Evolutionary conservation across 1,140 invertebrate genomes (phyloP).

Genomic region (Cheumatopsyche charites): DNA sequence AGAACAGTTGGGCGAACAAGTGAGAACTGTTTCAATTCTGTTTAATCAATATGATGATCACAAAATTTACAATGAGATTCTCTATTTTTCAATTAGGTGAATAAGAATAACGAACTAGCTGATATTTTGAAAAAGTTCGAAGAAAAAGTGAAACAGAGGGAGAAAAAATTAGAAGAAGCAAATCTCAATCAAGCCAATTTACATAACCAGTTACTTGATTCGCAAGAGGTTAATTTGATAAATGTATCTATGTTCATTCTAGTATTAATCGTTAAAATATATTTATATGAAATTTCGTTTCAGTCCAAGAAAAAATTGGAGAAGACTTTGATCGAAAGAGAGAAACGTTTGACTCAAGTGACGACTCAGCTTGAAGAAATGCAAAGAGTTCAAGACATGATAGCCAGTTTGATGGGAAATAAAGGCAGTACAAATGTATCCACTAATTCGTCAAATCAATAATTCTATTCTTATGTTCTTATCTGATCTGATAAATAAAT

Average conservation of each 20-base stretch:
- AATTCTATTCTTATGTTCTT: too few species aligned
- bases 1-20: slow-evolving; percentile 54
- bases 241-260: slow-evolving; percentile 16
- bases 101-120: slow-evolving; percentile 57
- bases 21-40: too few species aligned
- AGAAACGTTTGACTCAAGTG: slow-evolving; percentile 58
- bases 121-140: slow-evolving; percentile 59
- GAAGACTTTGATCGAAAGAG: slow-evolving; percentile 58
- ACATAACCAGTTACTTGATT: slow-evolving; percentile 52
- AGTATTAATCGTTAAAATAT: neutral
- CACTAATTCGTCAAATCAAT: slow-evolving; percentile 1
- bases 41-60: too few species aligned
- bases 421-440: slow-evolving; percentile 15
- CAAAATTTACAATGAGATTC: too few species aligned
- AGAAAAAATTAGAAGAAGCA: slow-evolving; percentile 56
- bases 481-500: too few species aligned
- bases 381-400: slow-evolving; percentile 60
- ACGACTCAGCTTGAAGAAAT: slow-evolving; percentile 61
- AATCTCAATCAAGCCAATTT: slow-evolving; percentile 49
- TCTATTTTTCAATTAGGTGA: too few species aligned
- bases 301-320: slow-evolving; percentile 59
- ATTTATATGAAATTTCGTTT: too few species aligned
- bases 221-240: slow-evolving; percentile 51
- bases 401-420: slow-evolving; percentile 56
- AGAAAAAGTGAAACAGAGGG: slow-evolving; percentile 57